phyloP scores from a whole-genome alignment of 2,797 vertebrate genomes.

The Bovichtus diacanthus region DNA sequence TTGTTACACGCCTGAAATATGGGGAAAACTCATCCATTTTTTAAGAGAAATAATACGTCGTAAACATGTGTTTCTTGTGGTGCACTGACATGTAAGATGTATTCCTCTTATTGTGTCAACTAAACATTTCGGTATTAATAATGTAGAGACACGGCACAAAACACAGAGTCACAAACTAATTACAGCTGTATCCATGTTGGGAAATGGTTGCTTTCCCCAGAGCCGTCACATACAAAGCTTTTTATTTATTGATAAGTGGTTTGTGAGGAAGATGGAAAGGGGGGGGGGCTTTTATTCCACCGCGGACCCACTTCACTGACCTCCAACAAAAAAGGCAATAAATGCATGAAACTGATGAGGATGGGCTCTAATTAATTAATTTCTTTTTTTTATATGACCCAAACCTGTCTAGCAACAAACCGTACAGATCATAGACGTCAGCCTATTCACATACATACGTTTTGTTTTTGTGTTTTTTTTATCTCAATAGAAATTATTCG shows the following conservation, averaged over 20 bases:
- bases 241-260: conserved; percentile 33
- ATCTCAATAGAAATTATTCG: neutral
- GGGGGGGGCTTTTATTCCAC: conserved; percentile 22
- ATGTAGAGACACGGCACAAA: neutral
- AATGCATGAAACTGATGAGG: conserved; percentile 33
- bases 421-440: neutral
- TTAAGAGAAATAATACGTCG: neutral
- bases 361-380: conserved; percentile 20
- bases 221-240: conserved; percentile 19
- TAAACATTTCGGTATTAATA: conserved; percentile 2
- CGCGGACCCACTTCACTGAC: conserved; percentile 26
- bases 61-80: neutral
- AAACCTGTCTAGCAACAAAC: no score
- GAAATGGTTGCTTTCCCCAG: conserved; percentile 22
- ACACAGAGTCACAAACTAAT: conserved; percentile 17
- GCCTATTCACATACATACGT: no score
- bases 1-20: no score
- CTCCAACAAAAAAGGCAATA: conserved; percentile 35
- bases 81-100: neutral
- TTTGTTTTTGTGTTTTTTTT: neutral
- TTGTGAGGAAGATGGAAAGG: neutral
- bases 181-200: conserved; percentile 20
- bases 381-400: no score
- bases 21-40: neutral
- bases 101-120: neutral